Evolutionary conservation across 2,888 invertebrate species (phyloP).

Genomic region (Lithophane socia): DNA sequence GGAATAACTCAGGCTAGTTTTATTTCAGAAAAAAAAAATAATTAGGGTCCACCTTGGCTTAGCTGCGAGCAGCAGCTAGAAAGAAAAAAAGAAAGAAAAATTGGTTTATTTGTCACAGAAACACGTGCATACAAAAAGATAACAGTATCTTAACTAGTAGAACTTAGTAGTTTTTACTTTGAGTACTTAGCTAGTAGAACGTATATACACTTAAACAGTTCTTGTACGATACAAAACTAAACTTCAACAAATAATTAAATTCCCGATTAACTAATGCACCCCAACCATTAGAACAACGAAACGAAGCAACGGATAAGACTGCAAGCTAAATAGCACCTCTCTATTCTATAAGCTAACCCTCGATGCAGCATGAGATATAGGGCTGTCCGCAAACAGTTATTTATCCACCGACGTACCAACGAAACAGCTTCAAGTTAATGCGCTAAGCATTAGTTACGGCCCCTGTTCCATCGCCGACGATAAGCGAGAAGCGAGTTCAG

Average conservation of each 20-base stretch:
- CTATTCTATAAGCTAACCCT: constrained; percentile 53
- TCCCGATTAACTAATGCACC: constrained; percentile 29
- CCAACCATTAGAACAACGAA: constrained; percentile 14
- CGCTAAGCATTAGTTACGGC: constrained; percentile 67
- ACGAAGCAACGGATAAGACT: constrained; percentile 21
- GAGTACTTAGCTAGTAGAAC: too few species aligned
- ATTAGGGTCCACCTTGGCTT: too few species aligned
- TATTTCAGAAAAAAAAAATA: too few species aligned
- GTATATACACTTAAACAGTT: neutral
- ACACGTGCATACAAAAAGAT: too few species aligned
- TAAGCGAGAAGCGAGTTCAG: neutral
- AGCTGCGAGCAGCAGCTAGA: too few species aligned
- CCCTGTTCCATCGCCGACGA: neutral
- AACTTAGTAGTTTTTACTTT: too few species aligned
- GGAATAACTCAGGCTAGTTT: too few species aligned
- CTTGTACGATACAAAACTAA: neutral
- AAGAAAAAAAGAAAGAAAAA: too few species aligned
- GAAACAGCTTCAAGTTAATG: constrained; percentile 66
- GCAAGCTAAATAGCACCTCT: constrained; percentile 35
- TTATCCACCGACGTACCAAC: constrained; percentile 60
- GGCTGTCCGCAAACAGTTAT: constrained; percentile 63
- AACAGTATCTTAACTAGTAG: too few species aligned
- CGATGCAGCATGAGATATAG: constrained; percentile 64
- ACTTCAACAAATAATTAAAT: constrained; percentile 30
- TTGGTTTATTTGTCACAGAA: too few species aligned